Percentiles rank a stretch among this genome's conserved stretches.
Conservation (phyloP, 2,113 vertebrate genomes). For the Malurus cyaneus region DNA sequence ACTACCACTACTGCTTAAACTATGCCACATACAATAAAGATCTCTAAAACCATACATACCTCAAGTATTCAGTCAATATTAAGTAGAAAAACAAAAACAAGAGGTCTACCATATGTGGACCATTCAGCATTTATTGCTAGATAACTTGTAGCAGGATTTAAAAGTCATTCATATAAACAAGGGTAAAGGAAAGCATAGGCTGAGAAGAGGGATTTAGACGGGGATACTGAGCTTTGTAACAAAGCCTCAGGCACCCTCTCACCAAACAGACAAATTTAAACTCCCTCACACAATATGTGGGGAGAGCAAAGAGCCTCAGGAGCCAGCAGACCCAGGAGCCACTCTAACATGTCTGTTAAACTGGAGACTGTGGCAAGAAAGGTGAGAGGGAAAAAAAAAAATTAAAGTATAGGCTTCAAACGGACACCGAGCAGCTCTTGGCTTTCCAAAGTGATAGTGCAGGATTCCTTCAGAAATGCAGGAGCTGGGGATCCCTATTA, state of each 20-base stretch:
- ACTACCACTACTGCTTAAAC: not conserved
- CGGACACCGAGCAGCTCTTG: not conserved
- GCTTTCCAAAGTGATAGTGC: not conserved
- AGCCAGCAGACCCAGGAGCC: not conserved
- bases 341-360: not conserved
- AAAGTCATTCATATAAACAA: not conserved
- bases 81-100: conserved; percentile 28
- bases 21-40: conserved; percentile 26
- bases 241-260: not conserved
- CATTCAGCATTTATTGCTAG: not conserved
- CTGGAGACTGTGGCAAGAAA: not conserved
- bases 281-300: not conserved
- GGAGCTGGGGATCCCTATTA: rapidly evolving
- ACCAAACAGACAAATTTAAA: not conserved
- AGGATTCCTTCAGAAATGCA: not conserved
- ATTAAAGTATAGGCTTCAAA: not conserved
- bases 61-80: conserved; percentile 35
- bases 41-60: not conserved
- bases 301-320: not conserved
- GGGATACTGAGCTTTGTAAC: not conserved
- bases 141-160: not conserved
- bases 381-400: not conserved
- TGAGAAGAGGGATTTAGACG: not conserved
- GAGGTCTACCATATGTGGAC: not conserved
- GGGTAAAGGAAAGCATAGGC: not conserved